Base-by-base conservation (phyloP, 2,113 vertebrate genomes). In the Ursus arctos region DNA sequence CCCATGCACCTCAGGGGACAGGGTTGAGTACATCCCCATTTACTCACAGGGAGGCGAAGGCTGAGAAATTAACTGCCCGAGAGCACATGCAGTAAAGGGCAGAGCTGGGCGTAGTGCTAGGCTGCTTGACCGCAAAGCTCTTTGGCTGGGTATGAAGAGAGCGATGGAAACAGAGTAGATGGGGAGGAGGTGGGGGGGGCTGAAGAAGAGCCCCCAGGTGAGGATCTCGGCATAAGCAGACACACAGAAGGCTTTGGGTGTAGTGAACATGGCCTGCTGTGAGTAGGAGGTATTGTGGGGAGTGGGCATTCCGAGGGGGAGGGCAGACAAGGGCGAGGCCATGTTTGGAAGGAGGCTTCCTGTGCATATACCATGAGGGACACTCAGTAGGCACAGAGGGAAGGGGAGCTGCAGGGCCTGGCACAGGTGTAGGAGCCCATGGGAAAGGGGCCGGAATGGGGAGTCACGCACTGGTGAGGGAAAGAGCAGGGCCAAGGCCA, bases 101-200 rank as follows among this genome's bases (percentile, higher is more conserved):
- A 40, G 59, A 53, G 55, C 49, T n/a, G 19, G 18, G 74, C 28
- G 16, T 2, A 61, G 61, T 74, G 36, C 51, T 71, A 71, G 43
- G 33, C 59, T 47, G 33, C 22, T 14, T 53, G 28, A 72, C 63
- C 31, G n/a, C 63, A 55, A 21, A 79, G 63, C 40, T 31, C 81
- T 95, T 49, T 53, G 43, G 81, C 55, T 61, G 49, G 13, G 53
- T 26, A 3, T 82, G 80, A 57, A 40, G 49, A 74, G n/a, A 47
- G 1, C 31, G 33, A 19, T 1, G 1, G 61, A 36, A 40, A 81
- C 47, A 89, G 24, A 36, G 19, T 2, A 49, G 36, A 16, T 24
- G 8, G 2, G 57, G 21, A 1, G 13, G 12, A 11, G 12, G 10
- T 0, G 11, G 7, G 24, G 72, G 11, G 90, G 6, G 4, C 47